Percentiles rank a stretch among this genome's conserved stretches.
Evolutionary conservation across 2,797 vertebrate genomes (phyloP).

Genomic region (Ptychadena robeensis): DNA sequence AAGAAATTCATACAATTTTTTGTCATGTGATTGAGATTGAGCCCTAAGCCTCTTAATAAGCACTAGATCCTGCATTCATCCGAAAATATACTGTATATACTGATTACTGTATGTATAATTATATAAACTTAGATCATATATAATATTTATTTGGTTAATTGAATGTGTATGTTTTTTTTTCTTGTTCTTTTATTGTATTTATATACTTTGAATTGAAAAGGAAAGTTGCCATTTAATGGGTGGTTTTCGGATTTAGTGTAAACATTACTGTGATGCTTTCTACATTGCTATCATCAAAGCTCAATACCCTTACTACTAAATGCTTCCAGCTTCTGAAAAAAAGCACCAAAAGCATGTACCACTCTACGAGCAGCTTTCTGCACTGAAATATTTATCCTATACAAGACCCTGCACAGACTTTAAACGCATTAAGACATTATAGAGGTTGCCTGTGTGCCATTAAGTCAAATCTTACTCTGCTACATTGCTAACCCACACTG

Average conservation of each 20-base stretch:
- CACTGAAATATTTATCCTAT: constrained; percentile 36
- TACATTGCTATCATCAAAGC: constrained; percentile 65
- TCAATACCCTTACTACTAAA: constrained; percentile 62
- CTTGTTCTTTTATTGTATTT: background rate
- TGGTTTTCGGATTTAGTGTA: constrained; percentile 65
- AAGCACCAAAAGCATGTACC: background rate
- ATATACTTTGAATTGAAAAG: background rate
- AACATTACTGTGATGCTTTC: constrained; percentile 69
- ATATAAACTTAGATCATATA: no score
- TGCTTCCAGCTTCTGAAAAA: background rate
- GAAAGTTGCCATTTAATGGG: constrained; percentile 68
- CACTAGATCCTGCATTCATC: no score
- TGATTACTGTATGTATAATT: no score
- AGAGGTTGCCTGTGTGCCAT: constrained; percentile 72
- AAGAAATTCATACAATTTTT: no score
- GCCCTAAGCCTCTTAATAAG: no score
- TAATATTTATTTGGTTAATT: no score
- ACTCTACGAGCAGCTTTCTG: constrained; percentile 16
- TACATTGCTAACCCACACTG: constrained; percentile 71
- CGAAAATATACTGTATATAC: no score
- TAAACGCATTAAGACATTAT: constrained; percentile 70
- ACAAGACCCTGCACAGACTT: constrained; percentile 47
- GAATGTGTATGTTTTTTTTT: background rate
- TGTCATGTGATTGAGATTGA: no score
- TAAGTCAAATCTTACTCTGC: constrained; percentile 72